These are phyloP conservation scores for Ectobius pallidus DNA, from an alignment of 2,888 invertebrate species.

Conservation along the genomic window DNA sequence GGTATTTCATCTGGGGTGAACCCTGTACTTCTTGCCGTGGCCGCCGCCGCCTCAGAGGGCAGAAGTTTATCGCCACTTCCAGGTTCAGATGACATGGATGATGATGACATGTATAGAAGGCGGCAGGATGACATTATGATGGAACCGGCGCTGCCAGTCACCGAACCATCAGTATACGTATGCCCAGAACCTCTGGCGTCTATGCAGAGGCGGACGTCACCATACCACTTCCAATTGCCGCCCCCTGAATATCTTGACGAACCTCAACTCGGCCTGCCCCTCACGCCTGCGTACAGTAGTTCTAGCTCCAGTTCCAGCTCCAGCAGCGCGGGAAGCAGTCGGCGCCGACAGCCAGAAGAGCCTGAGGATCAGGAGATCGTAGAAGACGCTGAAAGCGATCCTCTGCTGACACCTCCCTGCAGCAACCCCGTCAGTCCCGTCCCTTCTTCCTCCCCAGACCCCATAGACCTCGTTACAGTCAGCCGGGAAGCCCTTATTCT, in stretches of 20 bases:
- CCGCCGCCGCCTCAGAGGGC: constrained; percentile 52
- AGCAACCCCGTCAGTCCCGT: constrained; percentile 63
- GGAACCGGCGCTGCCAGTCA: constrained; percentile 39
- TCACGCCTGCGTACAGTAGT: constrained; percentile 27
- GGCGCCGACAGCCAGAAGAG: neutral
- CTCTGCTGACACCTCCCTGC: constrained; percentile 57
- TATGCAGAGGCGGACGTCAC: constrained; percentile 43
- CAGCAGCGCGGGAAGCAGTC: neutral
- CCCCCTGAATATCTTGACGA: constrained; percentile 44
- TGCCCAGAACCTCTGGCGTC: constrained; percentile 48
- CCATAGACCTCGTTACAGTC: constrained; percentile 58
- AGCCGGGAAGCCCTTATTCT: constrained; percentile 68
- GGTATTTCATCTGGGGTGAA: constrained; percentile 51
- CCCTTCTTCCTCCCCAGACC: constrained; percentile 61
- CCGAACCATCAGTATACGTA: constrained; percentile 48
- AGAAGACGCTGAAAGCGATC: neutral
- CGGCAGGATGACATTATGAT: neutral
- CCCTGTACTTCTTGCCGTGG: constrained; percentile 61
- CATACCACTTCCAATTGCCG: constrained; percentile 41
- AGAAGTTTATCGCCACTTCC: constrained; percentile 44
- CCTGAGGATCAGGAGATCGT: constrained; percentile 17
- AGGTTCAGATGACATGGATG: constrained; percentile 35
- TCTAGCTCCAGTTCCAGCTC: neutral
- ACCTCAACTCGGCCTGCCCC: constrained; percentile 33
- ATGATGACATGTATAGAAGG: neutral